Evolutionary conservation across 2,113 vertebrate species (phyloP).

Genomic region (human): DNA sequence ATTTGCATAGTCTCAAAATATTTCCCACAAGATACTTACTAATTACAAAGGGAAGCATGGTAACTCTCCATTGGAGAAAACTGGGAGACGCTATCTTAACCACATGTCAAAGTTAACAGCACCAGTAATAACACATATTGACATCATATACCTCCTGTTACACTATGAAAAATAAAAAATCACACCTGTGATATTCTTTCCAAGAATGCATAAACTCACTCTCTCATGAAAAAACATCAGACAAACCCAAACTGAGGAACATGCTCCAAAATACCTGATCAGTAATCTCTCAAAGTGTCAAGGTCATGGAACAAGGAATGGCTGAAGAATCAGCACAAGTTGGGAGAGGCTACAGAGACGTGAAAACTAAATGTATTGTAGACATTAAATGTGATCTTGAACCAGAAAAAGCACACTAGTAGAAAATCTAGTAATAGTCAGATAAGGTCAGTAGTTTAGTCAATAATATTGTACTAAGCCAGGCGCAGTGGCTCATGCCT

Average conservation of each 20-base stretch:
- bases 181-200: neutral
- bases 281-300: neutral
- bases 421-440: neutral
- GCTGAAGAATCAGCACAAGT: neutral
- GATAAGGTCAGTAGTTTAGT: neutral
- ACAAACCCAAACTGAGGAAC: neutral
- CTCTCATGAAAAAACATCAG: conserved; percentile 8
- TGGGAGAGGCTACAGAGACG: neutral
- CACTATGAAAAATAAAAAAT: neutral
- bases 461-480: neutral
- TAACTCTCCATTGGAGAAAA: neutral
- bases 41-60: neutral
- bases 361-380: neutral
- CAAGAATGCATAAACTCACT: neutral
- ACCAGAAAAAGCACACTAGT: neutral
- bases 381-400: neutral
- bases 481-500: too few species aligned
- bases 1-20: neutral
- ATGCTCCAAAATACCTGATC: neutral
- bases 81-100: neutral
- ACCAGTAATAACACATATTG: neutral
- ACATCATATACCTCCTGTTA: neutral
- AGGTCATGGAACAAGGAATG: neutral
- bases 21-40: neutral
- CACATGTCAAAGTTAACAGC: neutral